phyloP scores from a whole-genome alignment of 2,888 invertebrate species.

The Drosophila nr. perissopoda region DNA sequence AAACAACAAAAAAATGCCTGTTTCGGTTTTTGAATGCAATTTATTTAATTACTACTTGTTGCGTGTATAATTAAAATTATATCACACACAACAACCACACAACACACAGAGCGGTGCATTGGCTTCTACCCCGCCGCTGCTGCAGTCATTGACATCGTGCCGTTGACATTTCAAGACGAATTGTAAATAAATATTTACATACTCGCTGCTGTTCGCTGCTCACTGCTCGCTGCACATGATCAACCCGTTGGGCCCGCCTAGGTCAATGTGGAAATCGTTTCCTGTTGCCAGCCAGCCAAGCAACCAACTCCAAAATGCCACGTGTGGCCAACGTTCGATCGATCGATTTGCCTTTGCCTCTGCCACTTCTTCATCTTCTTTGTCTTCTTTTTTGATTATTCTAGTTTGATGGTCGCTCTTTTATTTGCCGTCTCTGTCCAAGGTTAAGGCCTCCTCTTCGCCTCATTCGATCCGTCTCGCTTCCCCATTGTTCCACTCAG shows the following conservation, averaged over 20 bases:
- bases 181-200: constrained; percentile 8
- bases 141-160: constrained; percentile 56
- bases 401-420: constrained; percentile 2
- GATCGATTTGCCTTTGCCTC: background rate
- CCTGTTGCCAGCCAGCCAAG: constrained; percentile 42
- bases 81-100: constrained; percentile 50
- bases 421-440: constrained; percentile 29
- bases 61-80: constrained; percentile 59
- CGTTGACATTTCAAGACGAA: constrained; percentile 52
- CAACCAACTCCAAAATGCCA: constrained; percentile 36
- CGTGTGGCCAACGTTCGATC: constrained; percentile 48
- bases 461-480: background rate
- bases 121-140: constrained; percentile 2
- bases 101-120: constrained; percentile 37
- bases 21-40: constrained; percentile 38
- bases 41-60: constrained; percentile 60
- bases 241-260: constrained; percentile 65
- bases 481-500: constrained; percentile 20
- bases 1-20: constrained; percentile 30
- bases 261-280: constrained; percentile 70
- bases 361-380: background rate
- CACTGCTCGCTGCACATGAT: constrained; percentile 20
- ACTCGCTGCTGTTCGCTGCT: background rate
- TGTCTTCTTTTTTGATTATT: background rate
- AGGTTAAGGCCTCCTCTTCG: constrained; percentile 42